Evolutionary conservation across 2,888 invertebrate species (phyloP), one percentile per base, ranked within the genome.

Genomic region (Drosophila helvetica): DNA sequence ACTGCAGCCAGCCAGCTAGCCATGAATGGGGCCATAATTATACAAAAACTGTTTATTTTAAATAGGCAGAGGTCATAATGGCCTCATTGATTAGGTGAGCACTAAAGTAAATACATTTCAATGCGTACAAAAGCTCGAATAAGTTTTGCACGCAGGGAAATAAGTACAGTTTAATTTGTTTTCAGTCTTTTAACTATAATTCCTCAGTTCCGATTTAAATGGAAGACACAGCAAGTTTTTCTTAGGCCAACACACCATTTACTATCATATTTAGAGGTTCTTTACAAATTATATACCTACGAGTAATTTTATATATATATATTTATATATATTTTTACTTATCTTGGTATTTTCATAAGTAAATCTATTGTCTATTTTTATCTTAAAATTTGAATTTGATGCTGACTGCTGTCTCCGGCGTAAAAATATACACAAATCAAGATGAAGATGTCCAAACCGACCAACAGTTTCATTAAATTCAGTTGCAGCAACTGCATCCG

Each of bases 21-120:
- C 67, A 68, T 68, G 68, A 86, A 74, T 71, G 72, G 69, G 67
- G 56, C 65, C 67, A 67, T 79, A 82, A 88, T 88, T 82, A 73
- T 78, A 77, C 64, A 68, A 88, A 74, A 62, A 70, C 19, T 64
- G 71, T 59, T 63, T 52, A 65, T 65, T 77, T 78, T 60, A 57
- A 70, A 52, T 30, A 12, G 42, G 27, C 18, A 15, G 15, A 38
- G 38, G 38, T n/a, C 47, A 58, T 27, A 38, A 48, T 54, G 15
- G 9, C 30, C 17, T 30, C 17, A 42, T 54, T n/a, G 15, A 22
- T 27, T 47, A 18, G 19, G n/a, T 17, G 27, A 12, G 9, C n/a
- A 43, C 15, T 12, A n/a, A 17, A 25, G n/a, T 17, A 17, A 38
- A 38, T 10, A 27, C 25, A 45, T 45, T 55, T 9, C 9, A 3